phyloP scores from a whole-genome alignment of 2,888 invertebrate species.

The Actias luna region DNA sequence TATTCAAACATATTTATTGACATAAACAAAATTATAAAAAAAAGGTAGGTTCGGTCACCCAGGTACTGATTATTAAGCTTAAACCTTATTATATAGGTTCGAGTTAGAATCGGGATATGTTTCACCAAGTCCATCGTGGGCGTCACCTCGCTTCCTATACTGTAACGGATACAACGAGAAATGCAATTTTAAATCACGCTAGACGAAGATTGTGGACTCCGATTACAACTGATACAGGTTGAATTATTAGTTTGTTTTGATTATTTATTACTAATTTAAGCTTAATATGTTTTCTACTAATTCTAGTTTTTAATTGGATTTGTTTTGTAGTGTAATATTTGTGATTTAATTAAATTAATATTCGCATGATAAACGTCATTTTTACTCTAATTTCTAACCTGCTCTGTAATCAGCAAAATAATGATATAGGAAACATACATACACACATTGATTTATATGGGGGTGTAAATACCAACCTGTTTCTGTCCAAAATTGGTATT shows the following conservation, averaged over 20 bases:
- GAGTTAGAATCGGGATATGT: constrained; percentile 51
- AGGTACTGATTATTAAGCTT: background rate
- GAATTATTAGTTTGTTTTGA: background rate
- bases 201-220: constrained; percentile 3
- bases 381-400: too few relatives aligned
- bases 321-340: background rate
- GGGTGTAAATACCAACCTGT: too few relatives aligned
- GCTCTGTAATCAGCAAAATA: too few relatives aligned
- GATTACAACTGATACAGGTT: background rate
- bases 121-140: constrained; percentile 34
- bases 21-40: too few relatives aligned
- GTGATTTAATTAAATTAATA: background rate
- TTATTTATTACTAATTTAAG: background rate
- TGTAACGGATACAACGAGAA: constrained; percentile 50
- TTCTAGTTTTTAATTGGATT: background rate
- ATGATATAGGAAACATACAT: too few relatives aligned
- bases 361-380: background rate
- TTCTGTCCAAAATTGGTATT: too few relatives aligned
- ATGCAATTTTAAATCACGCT: constrained; percentile 47
- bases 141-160: constrained; percentile 38
- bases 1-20: too few relatives aligned
- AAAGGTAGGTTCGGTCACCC: too few relatives aligned
- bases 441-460: too few relatives aligned
- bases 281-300: background rate
- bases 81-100: background rate